phyloP scores from a whole-genome alignment of 2,888 invertebrate genomes.

The Epinotia ramella region DNA sequence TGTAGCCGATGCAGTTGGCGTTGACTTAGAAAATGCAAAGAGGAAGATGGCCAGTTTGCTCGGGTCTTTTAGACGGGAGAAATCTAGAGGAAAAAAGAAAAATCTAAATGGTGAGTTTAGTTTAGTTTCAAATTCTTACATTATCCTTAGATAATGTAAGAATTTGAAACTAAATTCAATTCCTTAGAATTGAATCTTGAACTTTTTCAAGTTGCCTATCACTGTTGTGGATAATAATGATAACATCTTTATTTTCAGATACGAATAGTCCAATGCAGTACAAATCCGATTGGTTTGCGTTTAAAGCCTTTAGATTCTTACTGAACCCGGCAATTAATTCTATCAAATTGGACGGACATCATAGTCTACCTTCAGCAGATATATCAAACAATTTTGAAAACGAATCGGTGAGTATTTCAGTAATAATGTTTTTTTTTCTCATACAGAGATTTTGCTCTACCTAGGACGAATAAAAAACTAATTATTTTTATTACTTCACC shows the following conservation, averaged over 20 bases:
- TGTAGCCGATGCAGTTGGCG: conserved; percentile 30
- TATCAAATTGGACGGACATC: neutral
- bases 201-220: neutral
- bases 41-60: conserved; percentile 42
- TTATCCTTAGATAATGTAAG: too few species aligned
- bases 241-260: conserved; percentile 20
- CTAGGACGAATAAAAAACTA: neutral
- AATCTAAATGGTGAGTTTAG: conserved; percentile 29
- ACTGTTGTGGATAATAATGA: neutral
- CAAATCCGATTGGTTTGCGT: conserved; percentile 39
- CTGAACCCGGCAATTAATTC: conserved; percentile 13
- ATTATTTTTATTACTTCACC: neutral
- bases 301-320: conserved; percentile 33
- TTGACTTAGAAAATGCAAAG: conserved; percentile 26
- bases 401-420: conserved; percentile 13
- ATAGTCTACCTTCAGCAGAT: neutral
- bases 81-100: conserved; percentile 24
- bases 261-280: neutral
- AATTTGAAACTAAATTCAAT: too few species aligned
- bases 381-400: conserved; percentile 20
- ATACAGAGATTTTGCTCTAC: too few species aligned
- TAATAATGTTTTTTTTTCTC: neutral
- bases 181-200: too few species aligned
- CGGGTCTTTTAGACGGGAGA: conserved; percentile 41
- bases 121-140: neutral